Evolutionary conservation across 1,140 invertebrate genomes (phyloP).

Genomic region (Drosophila navojoa): DNA sequence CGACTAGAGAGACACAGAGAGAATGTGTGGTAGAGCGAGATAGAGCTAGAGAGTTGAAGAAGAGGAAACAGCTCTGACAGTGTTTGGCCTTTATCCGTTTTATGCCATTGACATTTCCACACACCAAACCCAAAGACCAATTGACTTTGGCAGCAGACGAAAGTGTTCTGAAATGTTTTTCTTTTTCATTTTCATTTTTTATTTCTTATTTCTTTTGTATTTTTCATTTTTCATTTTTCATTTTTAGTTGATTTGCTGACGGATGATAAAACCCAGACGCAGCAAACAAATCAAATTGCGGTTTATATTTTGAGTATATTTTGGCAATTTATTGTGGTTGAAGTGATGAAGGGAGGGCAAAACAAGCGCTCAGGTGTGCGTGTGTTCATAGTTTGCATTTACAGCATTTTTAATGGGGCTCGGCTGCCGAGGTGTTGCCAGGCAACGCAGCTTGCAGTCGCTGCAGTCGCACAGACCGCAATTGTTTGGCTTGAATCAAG

Average conservation of each 20-base stretch:
- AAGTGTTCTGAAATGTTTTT: conserved; percentile 34
- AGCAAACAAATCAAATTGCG: conserved; percentile 48
- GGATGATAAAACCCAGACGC: conserved; percentile 39
- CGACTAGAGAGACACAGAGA: too few relatives aligned
- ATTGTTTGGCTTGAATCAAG: conserved; percentile 18
- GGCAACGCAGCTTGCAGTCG: neutral
- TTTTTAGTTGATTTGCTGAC: conserved; percentile 48
- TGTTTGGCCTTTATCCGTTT: conserved; percentile 67
- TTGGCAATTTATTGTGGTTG: conserved; percentile 11
- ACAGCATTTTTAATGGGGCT: conserved; percentile 1
- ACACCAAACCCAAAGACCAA: conserved; percentile 69
- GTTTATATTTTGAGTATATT: conserved; percentile 33
- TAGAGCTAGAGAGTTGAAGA: neutral
- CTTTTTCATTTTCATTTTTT: conserved; percentile 46
- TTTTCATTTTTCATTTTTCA: conserved; percentile 48
- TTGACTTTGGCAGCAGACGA: conserved; percentile 42
- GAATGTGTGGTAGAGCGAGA: neutral
- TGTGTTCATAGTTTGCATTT: neutral
- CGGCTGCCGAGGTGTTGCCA: conserved; percentile 23
- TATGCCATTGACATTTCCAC: conserved; percentile 72
- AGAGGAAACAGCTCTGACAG: neutral
- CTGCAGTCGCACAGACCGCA: conserved; percentile 15
- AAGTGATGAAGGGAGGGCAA: neutral
- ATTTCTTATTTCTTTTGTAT: neutral
- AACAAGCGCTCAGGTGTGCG: neutral